Evolutionary conservation across 2,113 vertebrate species (phyloP), one percentile per base, ranked within the genome.

Genomic region (Xenus cinereus): DNA sequence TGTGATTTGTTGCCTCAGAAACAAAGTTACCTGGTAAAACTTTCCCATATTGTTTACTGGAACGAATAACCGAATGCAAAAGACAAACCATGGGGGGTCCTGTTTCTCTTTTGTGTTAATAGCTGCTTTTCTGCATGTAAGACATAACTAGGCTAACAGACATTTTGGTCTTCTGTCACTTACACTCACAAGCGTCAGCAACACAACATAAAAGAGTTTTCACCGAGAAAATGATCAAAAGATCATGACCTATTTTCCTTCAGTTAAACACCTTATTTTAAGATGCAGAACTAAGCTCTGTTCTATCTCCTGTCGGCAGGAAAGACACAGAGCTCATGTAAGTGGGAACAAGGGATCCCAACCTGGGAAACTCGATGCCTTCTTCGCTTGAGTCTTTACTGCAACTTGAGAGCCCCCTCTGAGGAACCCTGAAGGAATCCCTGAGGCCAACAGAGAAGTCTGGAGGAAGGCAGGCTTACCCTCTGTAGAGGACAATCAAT

Each of bases 231-330:
- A 28, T 4, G 3, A 95, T 92, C 64, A 93, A 90, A 96, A 92
- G 73, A 95, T 60, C 86, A 78, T 68, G 86, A 57, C 86, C 90
- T 82, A 95, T 93, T 97, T 97, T 96, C 66, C 37, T 93, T 39
- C 69, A 66, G 73, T 69, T 78, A 50, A 90, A 84, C 71, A 79
- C 37, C n/a, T 94, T 87, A 46, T 89, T 90, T 92, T 89, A 76
- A 94, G 53, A 76, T 57, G 26, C 77, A 73, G 74, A 95, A 92
- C 83, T 69, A 79, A 87, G 39, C 35, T 95, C 41, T 1, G 2
- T 43, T 91, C 73, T 84, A 35, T 81, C 79, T 87, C 26, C 57
- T 62, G 39, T 37, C 83, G 72, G 69, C 33, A 87, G 17, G 51
- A 84, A 83, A 84, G 28, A 78, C 64, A 64, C 19, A 45, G 33